Base-by-base conservation (phyloP, 2,888 invertebrate genomes). In the Diarsia mendica region DNA sequence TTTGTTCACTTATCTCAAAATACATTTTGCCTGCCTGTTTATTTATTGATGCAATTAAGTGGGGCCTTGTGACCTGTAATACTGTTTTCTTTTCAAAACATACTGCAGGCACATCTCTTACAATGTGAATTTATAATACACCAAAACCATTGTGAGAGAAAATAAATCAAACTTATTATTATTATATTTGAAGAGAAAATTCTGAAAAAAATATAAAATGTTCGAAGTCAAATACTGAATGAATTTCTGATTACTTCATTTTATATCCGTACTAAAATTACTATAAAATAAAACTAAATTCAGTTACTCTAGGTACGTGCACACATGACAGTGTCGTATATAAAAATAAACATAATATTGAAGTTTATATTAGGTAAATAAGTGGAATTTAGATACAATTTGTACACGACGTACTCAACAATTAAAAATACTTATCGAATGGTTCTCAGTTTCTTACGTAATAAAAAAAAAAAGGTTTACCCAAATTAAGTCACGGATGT, bases 281-380 rank as follows among this genome's bases (percentile, higher is more conserved):
- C 23, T 23, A 28, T 46, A 61, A 6, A 61, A 28, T 46, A 61
- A 6, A 61, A 76, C 61, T 78, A 69, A 79, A 79, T 79, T 63
- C 48, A 53, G n/a, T 63, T 39, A 39, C 39, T 39, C 39, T 39
- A 39, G 28, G 28, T 28, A 28, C 28, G 28, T 28, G 28, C 2
- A 28, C 28, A 28, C 28, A 28, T n/a, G n/a, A n/a, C 28, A 39
- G 33, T 75, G 9, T 20, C 3, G 4, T 46, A 8, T 46, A 8
- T 33, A 18, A 8, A 70, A 46, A 4, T 39, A 33, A 71, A 28
- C 5, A 70, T 0, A 46, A 46, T 8, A 2, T 53, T 33, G 2
- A 13, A n/a, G 28, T 46, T 33, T 48, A 11, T 18, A 10, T 69
- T 67, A 23, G 2, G 0, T 5, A 20, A 28, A n/a, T 58, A 20